Conservation (phyloP, 2,113 vertebrate genomes). For the Saccopteryx leptura region DNA sequence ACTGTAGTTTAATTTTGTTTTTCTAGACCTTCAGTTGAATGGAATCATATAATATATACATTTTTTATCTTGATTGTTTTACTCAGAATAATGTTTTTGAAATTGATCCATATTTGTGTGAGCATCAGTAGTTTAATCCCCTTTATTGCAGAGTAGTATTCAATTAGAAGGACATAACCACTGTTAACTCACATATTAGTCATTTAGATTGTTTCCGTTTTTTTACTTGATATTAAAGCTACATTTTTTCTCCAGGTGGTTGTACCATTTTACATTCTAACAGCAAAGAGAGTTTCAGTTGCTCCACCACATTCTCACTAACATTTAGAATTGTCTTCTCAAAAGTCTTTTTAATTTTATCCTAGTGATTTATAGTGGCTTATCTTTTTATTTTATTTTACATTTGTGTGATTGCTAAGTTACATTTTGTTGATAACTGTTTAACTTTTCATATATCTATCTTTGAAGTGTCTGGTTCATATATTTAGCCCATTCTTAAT, state of each 20-base stretch:
- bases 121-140: neutral
- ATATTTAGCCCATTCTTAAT: slow-evolving; percentile 35
- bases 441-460: neutral
- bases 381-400: neutral
- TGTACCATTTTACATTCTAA: neutral
- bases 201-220: neutral
- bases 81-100: neutral
- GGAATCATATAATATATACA: neutral
- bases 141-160: neutral
- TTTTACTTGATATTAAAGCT: neutral
- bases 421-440: neutral
- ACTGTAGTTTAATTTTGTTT: neutral
- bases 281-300: neutral
- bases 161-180: neutral
- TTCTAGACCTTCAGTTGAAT: neutral
- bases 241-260: neutral
- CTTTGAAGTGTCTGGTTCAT: neutral
- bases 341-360: neutral
- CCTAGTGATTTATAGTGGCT: neutral
- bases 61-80: neutral
- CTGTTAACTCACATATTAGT: neutral
- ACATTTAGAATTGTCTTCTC: neutral
- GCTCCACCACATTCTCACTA: neutral
- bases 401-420: neutral
- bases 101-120: neutral